A percentile compares a stretch with the other conserved stretches of the same genome.
phyloP scores from a whole-genome alignment of 2,113 vertebrate species.

The Maccullochella peelii region DNA sequence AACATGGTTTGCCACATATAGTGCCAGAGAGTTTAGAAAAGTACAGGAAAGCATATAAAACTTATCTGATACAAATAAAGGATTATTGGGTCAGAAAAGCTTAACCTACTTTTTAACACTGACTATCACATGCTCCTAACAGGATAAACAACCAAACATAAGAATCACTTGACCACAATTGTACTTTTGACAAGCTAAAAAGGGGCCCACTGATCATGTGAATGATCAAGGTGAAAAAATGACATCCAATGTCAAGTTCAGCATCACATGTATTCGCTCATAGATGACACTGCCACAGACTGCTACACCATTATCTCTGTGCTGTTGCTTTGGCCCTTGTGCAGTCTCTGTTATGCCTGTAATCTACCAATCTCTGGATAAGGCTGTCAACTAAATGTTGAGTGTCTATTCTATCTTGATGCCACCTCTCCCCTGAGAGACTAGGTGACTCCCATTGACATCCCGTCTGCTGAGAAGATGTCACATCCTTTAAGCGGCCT shows the following conservation, averaged over 20 bases:
- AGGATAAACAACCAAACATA: constrained; percentile 19
- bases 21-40: constrained; percentile 20
- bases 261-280: background rate
- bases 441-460: constrained; percentile 57
- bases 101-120: constrained; percentile 48
- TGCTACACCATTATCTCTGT: background rate
- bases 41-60: constrained; percentile 29
- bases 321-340: background rate
- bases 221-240: background rate
- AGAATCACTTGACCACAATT: background rate
- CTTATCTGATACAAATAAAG: constrained; percentile 20
- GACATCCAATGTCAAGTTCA: constrained; percentile 5
- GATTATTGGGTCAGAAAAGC: constrained; percentile 45
- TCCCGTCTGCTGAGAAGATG: constrained; percentile 48
- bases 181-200: background rate
- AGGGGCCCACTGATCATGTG: background rate
- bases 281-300: background rate
- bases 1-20: background rate
- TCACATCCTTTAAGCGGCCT: constrained; percentile 59
- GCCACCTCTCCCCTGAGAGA: constrained; percentile 32
- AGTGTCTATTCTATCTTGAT: background rate
- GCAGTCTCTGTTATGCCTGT: background rate
- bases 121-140: constrained; percentile 25
- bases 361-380: constrained; percentile 28
- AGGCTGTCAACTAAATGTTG: constrained; percentile 6